Base-by-base conservation (phyloP, 2,797 vertebrate genomes). In the Rhinella marina region DNA sequence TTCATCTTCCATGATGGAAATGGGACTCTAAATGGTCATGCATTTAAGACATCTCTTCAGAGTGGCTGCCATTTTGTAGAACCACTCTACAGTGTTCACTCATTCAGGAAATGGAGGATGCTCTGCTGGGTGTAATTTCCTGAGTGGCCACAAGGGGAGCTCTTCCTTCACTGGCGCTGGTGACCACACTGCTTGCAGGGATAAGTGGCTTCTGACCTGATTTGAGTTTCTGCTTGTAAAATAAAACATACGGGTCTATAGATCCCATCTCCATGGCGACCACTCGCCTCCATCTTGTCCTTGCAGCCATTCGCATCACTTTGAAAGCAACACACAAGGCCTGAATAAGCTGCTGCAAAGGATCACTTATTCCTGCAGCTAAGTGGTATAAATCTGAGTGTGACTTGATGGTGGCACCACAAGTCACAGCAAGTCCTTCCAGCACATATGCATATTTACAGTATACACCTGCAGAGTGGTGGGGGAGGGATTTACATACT, bases 61-160 rank as follows among this genome's bases (percentile, higher is more conserved):
- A 73, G 54, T 54, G 76, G 75, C 82, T 59, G 87, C 87, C 87
- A 88, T 88, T 88, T 88, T 88, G 82, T 25, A 29, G 68, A 75
- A 13, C 14, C 79, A 29, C 13, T 48, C 56, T 73, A 57, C 27
- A n/a, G 54, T 62, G 57, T 75, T 87, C 68, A 72, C 59, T 77
- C 29, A 72, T 75, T 84, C 52, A 84, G 82, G 48, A 89, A 86
- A 89, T 89, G 88, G 88, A 89, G 88, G 84, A 79, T 2, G 7
- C 27, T n/a, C 50, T 77, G 50, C 52, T 54, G 61, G 23, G 32
- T 86, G 88, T 72, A 57, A 83, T 86, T 23, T 79, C 9, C 7
- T 1, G 57, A 52, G 70, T 84, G 85, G 62, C 88, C 88, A 86
- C 61, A 86, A 66, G 85, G 41, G 88, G 88, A 83, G 88, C 88